Evolutionary conservation across 2,797 vertebrate genomes (phyloP), one percentile per base, ranked within the genome.

Genomic region (Todus mexicanus): DNA sequence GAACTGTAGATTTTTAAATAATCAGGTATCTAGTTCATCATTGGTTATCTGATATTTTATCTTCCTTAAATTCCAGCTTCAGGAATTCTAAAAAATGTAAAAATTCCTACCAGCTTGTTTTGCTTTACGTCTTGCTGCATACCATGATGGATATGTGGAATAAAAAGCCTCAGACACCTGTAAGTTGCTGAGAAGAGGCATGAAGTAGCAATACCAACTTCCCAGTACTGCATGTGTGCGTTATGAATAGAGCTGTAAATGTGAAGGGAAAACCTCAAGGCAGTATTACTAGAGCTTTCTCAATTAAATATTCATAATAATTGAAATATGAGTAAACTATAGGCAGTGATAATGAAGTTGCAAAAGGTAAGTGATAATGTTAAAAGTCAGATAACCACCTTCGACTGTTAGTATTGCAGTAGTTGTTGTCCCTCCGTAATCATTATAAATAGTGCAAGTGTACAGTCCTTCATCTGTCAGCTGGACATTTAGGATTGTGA

Each of bases 371-470:
- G 63, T 92, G 51, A 77, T 43, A 96, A 95, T 71, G 92, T 94
- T 95, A 96, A 93, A 97, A 96, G 95, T 95, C 96, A 98, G 89
- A 98, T 98, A 98, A 98, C 97, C 98, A 98, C 98, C 98, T 99
- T 99, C 98, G 91, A 98, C 94, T 35, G 97, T 99, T 97, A 99
- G 98, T 95, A 97, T 96, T 83, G 98, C 99, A 68, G 98, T 97
- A 20, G 98, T 98, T 95, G 97, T 98, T 97, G 97, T 98, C 87
- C 98, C 97, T 96, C 98, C 98, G 2, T 85, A 94, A 83, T 95
- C 96, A 95, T 98, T 98, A 96, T 96, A 97, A 77, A 98, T 95
- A 37, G 96, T 98, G 95, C 98, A 99, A 96, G 97, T 95, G 96
- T 99, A 99, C 60, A 95, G 66, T 91, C 98, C 98, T 97, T 98